A percentile compares a stretch with the other conserved stretches of the same genome.
phyloP scores from a whole-genome alignment of 2,888 invertebrate genomes.

The Pristionchus fissidentatus region DNA sequence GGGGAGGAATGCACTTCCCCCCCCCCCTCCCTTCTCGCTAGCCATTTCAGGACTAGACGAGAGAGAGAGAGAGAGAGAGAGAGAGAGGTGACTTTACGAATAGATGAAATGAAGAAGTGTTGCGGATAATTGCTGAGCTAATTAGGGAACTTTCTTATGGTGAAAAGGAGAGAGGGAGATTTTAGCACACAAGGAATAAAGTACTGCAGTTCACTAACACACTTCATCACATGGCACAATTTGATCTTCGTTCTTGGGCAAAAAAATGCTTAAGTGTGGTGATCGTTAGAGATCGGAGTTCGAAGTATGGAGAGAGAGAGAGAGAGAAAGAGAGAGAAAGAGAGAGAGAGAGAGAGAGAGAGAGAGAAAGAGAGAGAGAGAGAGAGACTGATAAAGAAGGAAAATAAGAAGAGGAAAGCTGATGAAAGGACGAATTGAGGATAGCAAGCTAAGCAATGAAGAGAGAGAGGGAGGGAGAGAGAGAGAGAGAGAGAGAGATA shows the following conservation, averaged over 20 bases:
- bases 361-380: slow-evolving; percentile 5
- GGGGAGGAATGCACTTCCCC: slow-evolving; percentile 48
- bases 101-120: not conserved
- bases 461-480: not conserved
- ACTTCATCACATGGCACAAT: too few species aligned
- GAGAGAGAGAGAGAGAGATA: slow-evolving; percentile 18
- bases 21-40: slow-evolving; percentile 14
- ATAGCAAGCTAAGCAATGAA: not conserved
- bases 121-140: not conserved
- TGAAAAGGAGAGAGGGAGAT: not conserved
- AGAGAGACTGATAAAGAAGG: not conserved
- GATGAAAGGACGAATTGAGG: too few species aligned
- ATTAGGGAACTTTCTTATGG: not conserved
- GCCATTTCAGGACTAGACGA: slow-evolving; percentile 20
- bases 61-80: slow-evolving; percentile 36
- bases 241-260: too few species aligned
- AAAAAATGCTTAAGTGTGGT: slow-evolving; percentile 39
- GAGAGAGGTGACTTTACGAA: slow-evolving; percentile 10
- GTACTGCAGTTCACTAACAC: not conserved
- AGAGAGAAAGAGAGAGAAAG: slow-evolving; percentile 52
- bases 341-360: slow-evolving; percentile 45
- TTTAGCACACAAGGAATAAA: slow-evolving; percentile 36
- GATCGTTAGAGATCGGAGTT: too few species aligned
- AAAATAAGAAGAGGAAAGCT: too few species aligned
- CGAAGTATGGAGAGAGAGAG: slow-evolving; percentile 32